These are phyloP conservation scores for Chrysina gloriosa DNA, from an alignment of 2,888 invertebrate genomes.

Conservation along the genomic window DNA sequence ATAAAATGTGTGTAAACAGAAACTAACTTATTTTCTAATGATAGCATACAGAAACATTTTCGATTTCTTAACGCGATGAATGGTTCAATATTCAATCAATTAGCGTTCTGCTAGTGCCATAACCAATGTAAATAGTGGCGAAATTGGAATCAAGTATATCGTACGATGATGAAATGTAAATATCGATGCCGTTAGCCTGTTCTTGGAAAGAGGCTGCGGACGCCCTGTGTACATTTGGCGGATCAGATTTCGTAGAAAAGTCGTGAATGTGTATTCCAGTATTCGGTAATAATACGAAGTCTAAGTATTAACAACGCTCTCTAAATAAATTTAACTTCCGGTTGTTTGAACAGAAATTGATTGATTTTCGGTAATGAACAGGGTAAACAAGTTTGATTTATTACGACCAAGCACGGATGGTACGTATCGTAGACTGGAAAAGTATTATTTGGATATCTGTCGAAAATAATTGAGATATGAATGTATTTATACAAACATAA, in stretches of 20 bases:
- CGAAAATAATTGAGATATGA: constrained; percentile 11
- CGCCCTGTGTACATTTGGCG: background rate
- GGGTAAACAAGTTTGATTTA: constrained; percentile 31
- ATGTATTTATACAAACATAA: background rate
- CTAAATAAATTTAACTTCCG: constrained; percentile 18
- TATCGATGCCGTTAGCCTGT: no score
- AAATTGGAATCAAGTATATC: background rate
- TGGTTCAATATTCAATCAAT: no score
- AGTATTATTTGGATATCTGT: background rate
- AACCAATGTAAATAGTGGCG: background rate
- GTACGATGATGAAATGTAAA: background rate
- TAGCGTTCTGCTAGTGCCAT: no score
- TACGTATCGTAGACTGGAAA: background rate
- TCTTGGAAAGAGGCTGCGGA: background rate
- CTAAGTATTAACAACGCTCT: constrained; percentile 12
- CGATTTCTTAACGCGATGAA: no score
- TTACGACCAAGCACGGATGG: background rate
- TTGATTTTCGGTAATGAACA: constrained; percentile 28
- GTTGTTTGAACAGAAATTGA: constrained; percentile 14
- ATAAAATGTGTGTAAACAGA: no score
- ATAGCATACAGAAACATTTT: no score
- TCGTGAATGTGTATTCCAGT: background rate
- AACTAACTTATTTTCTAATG: no score
- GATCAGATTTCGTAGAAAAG: background rate
- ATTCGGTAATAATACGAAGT: background rate